Percentiles rank a stretch among this genome's conserved stretches.
phyloP scores from a whole-genome alignment of 2,113 vertebrate genomes.

The Corythaeola cristata region DNA sequence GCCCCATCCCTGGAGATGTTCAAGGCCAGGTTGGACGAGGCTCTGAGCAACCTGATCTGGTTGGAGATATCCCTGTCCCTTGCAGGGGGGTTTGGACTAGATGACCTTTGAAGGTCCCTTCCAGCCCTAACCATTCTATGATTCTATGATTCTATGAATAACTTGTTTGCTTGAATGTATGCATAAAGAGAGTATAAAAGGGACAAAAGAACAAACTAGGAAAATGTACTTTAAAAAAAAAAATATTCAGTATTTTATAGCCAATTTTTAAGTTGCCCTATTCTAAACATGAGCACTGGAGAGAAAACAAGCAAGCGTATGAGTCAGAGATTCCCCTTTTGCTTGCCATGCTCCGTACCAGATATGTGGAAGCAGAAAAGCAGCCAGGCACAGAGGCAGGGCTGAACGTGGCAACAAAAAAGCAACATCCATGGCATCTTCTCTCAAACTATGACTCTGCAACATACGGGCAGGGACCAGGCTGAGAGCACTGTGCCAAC shows the following conservation, averaged over 20 bases:
- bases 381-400: background rate
- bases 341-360: background rate
- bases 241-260: background rate
- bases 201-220: background rate
- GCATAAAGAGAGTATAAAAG: background rate
- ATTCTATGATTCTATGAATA: background rate
- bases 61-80: too few relatives aligned
- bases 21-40: too few relatives aligned
- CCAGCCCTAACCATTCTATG: too few relatives aligned
- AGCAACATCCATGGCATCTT: rapidly evolving
- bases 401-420: background rate
- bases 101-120: too few relatives aligned
- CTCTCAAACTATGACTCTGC: background rate
- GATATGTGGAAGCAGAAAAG: background rate
- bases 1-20: too few relatives aligned
- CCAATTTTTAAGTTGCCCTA: background rate
- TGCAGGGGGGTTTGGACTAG: too few relatives aligned
- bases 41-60: too few relatives aligned
- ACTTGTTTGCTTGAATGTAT: background rate
- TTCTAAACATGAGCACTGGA: background rate
- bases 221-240: background rate
- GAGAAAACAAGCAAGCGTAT: background rate
- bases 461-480: rapidly evolving
- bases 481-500: too few relatives aligned
- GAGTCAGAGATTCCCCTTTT: background rate